Evolutionary conservation across 1,140 invertebrate genomes (phyloP).

Genomic region (Drosophila subpulchrella): DNA sequence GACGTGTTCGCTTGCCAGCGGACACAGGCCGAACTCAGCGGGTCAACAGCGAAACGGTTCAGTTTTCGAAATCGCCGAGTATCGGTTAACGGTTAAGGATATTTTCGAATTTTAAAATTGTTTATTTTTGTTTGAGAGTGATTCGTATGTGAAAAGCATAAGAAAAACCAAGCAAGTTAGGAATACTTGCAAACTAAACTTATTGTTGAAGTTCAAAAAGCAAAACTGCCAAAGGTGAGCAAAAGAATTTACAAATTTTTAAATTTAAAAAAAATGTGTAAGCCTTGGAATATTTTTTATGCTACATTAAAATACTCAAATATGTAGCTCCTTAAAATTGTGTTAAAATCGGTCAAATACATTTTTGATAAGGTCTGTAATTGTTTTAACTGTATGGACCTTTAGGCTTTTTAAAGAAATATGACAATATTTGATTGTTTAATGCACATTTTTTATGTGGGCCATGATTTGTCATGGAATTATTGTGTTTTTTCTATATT

Average conservation of each 20-base stretch:
- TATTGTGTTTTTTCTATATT: too few relatives aligned
- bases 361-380: too few relatives aligned
- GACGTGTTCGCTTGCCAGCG: conserved; percentile 43
- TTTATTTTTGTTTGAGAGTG: conserved; percentile 8
- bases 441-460: too few relatives aligned
- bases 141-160: neutral
- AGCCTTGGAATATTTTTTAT: too few relatives aligned
- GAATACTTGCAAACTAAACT: neutral
- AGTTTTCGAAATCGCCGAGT: conserved; percentile 22
- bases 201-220: neutral
- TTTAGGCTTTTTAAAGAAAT: too few relatives aligned
- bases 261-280: too few relatives aligned
- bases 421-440: too few relatives aligned
- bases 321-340: too few relatives aligned
- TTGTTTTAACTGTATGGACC: too few relatives aligned
- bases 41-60: conserved; percentile 21
- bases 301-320: too few relatives aligned
- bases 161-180: neutral
- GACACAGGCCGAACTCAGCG: conserved; percentile 7
- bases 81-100: neutral
- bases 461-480: too few relatives aligned
- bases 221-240: conserved; percentile 3
- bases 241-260: neutral
- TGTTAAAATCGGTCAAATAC: too few relatives aligned
- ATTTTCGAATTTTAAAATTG: neutral